Conservation (phyloP, 2,113 vertebrate genomes). For the Prunella himalayana region DNA sequence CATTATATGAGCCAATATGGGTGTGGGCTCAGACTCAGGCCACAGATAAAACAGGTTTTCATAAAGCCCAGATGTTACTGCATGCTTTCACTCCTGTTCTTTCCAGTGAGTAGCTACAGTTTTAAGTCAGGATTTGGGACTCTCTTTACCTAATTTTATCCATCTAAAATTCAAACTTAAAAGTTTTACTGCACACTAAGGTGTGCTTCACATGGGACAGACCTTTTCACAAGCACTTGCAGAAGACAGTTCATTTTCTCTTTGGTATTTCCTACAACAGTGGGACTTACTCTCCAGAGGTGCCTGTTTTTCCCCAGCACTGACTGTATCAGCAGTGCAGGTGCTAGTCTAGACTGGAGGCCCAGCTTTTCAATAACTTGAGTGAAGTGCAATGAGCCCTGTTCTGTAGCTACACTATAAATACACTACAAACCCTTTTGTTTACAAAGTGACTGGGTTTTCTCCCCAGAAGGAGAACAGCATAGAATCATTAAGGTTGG, state of each 20-base stretch:
- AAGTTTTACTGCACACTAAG: not conserved
- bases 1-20: not conserved
- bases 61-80: not conserved
- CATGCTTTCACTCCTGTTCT: not conserved
- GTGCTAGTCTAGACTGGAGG: not conserved
- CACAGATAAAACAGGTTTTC: not conserved
- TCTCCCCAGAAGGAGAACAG: not conserved
- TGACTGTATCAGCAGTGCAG: not conserved
- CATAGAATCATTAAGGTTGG: not conserved
- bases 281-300: not conserved
- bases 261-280: not conserved
- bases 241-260: not conserved
- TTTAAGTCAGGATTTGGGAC: not conserved
- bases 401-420: not conserved
- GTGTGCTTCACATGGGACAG: not conserved
- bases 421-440: fast-evolving
- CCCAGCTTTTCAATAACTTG: not conserved
- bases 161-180: not conserved
- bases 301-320: not conserved
- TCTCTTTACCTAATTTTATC: not conserved
- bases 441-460: not conserved
- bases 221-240: not conserved
- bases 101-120: not conserved
- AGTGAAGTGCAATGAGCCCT: not conserved
- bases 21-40: not conserved